A percentile compares a stretch with the other conserved stretches of the same genome.
phyloP scores from a whole-genome alignment of 2,113 vertebrate genomes.

The Peromyscus californicus region DNA sequence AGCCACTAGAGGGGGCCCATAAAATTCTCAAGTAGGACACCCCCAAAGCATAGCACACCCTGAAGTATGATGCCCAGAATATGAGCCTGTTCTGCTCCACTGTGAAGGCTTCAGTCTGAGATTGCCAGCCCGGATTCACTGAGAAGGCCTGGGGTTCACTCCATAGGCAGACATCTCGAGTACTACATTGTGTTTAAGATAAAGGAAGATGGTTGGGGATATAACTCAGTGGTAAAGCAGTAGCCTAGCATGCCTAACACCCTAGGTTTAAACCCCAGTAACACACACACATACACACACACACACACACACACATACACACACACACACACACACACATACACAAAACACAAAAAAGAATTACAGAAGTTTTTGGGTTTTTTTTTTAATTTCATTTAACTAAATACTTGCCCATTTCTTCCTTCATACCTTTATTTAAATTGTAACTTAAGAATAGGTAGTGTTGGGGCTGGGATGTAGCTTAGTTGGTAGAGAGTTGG shows the following conservation, averaged over 20 bases:
- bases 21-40: background rate
- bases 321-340: background rate
- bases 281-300: background rate
- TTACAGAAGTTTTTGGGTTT: background rate
- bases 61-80: background rate
- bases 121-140: background rate
- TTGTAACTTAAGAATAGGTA: background rate
- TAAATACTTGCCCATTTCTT: background rate
- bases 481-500: background rate
- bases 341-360: background rate
- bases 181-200: background rate
- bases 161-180: background rate
- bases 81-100: background rate
- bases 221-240: background rate
- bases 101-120: background rate
- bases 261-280: background rate
- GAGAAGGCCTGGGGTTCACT: background rate
- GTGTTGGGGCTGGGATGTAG: background rate
- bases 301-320: background rate
- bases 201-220: background rate
- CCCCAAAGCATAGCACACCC: background rate
- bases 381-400: background rate
- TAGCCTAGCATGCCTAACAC: background rate
- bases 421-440: background rate
- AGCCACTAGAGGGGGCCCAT: background rate